phyloP scores from a whole-genome alignment of 2,888 invertebrate species.

The Zaprionus lineosus region DNA sequence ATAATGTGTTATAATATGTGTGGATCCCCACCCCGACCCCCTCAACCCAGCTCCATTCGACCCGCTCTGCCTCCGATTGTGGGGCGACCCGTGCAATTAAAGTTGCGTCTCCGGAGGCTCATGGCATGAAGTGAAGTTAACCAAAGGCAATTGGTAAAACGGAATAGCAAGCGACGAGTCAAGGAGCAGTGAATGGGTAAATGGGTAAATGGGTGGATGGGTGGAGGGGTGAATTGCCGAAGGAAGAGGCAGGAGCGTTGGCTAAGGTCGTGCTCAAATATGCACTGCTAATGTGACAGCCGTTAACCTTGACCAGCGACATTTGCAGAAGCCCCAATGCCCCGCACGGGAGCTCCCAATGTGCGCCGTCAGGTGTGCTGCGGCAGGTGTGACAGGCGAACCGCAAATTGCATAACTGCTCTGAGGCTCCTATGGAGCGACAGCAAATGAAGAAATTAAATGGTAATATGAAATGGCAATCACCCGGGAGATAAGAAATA shows the following conservation, averaged over 20 bases:
- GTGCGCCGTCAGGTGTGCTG: neutral
- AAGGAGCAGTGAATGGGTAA: constrained; percentile 11
- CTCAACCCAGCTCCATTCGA: too few relatives aligned
- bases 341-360: too few relatives aligned
- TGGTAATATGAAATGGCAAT: neutral
- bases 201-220: neutral
- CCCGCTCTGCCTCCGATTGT: neutral
- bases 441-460: constrained; percentile 25
- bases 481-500: too few relatives aligned
- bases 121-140: neutral
- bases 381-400: constrained; percentile 25
- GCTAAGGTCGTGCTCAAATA: constrained; percentile 53
- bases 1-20: constrained; percentile 10
- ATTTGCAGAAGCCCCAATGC: too few relatives aligned
- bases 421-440: constrained; percentile 20
- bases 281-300: constrained; percentile 52
- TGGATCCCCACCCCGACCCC: too few relatives aligned
- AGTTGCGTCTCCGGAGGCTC: constrained; percentile 46
- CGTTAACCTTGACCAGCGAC: constrained; percentile 63
- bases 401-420: constrained; percentile 52
- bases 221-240: too few relatives aligned
- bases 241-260: too few relatives aligned
- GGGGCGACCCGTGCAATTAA: constrained; percentile 47
- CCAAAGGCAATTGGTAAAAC: too few relatives aligned
- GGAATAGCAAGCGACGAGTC: too few relatives aligned